A percentile compares a stretch with the other conserved stretches of the same genome.
These are phyloP conservation scores for Neodiprion virginianus DNA, from an alignment of 1,140 invertebrate genomes.

Conservation along the genomic window DNA sequence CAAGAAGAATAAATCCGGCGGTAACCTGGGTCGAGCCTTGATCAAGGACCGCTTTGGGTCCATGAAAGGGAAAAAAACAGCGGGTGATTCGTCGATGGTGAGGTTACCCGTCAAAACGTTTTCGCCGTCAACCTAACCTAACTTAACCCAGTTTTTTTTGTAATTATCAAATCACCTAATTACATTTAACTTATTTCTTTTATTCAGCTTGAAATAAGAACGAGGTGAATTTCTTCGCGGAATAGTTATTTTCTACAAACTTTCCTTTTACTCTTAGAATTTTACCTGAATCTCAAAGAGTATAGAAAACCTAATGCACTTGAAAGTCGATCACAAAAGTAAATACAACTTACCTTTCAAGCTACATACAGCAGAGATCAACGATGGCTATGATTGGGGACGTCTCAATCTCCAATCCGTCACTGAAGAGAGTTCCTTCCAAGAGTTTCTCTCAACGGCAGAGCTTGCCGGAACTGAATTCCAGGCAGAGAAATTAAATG, in stretches of 20 bases:
- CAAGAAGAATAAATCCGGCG: slow-evolving; percentile 66
- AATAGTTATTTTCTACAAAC: neutral
- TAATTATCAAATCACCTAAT: slow-evolving; percentile 12
- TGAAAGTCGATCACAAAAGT: neutral
- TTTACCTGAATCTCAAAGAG: no score
- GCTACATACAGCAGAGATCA: slow-evolving; percentile 86
- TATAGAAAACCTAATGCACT: no score
- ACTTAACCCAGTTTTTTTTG: neutral
- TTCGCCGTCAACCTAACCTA: no score
- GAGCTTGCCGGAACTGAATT: slow-evolving; percentile 94
- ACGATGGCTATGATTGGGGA: slow-evolving; percentile 91
- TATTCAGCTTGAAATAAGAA: no score
- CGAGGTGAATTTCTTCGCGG: neutral
- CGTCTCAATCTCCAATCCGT: slow-evolving; percentile 90
- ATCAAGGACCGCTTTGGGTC: slow-evolving; percentile 79
- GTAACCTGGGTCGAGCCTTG: slow-evolving; percentile 71
- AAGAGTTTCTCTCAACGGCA: slow-evolving; percentile 95
- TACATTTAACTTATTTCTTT: no score
- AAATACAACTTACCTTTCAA: slow-evolving; percentile 57
- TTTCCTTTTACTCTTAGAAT: slow-evolving; percentile 1
- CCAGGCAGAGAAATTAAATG: slow-evolving; percentile 87
- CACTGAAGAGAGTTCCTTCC: slow-evolving; percentile 93
- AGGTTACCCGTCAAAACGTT: slow-evolving; percentile 25
- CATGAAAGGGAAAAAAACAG: slow-evolving; percentile 63
- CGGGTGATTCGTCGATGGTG: slow-evolving; percentile 63